Conservation (phyloP, 2,888 invertebrate species). For the Tenthredo amoena region DNA sequence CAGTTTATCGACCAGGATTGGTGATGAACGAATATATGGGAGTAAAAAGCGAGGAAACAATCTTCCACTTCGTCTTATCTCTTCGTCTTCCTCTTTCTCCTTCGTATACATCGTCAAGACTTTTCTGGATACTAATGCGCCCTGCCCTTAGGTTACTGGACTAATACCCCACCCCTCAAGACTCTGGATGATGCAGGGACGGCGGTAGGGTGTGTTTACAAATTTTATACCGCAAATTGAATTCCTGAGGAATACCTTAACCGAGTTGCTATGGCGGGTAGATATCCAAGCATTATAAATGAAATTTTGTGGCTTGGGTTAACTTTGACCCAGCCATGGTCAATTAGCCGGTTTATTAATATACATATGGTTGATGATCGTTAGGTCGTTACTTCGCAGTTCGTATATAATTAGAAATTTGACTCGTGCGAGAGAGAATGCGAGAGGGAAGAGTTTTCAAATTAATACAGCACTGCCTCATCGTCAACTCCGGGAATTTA, state of each 20-base stretch:
- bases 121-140: not conserved
- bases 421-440: not conserved
- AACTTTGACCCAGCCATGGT: not conserved
- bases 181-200: not conserved
- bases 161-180: slow-evolving; percentile 23
- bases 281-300: not conserved
- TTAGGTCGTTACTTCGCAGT: not conserved
- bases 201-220: not conserved
- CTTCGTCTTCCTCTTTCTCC: no score
- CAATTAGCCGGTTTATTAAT: not conserved
- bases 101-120: not conserved
- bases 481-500: not conserved
- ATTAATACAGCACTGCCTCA: slow-evolving; percentile 4
- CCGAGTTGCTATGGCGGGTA: not conserved
- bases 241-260: not conserved
- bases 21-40: not conserved
- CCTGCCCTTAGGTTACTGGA: not conserved
- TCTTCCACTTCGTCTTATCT: not conserved
- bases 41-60: slow-evolving; percentile 21
- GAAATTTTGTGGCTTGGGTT: not conserved
- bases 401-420: not conserved
- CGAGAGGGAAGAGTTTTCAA: not conserved
- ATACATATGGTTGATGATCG: not conserved
- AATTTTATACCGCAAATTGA: slow-evolving; percentile 19
- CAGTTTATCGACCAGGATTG: slow-evolving; percentile 34